Percentiles rank a stretch among this genome's conserved stretches.
Evolutionary conservation across 1,140 invertebrate genomes (phyloP).

Genomic region (Hesperophylax magnus): DNA sequence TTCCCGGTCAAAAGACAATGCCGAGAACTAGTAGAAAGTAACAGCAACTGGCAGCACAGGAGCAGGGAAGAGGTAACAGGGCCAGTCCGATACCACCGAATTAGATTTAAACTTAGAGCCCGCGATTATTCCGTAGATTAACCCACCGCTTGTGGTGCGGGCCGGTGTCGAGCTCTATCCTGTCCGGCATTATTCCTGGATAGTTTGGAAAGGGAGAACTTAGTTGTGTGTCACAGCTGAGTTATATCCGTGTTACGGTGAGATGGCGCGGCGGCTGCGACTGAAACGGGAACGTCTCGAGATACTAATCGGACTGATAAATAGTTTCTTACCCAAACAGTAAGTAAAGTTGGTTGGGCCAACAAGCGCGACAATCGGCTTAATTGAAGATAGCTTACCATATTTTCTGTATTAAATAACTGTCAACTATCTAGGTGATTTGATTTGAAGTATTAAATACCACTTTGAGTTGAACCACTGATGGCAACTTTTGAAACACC

Average conservation of each 20-base stretch:
- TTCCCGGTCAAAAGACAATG: conserved; percentile 7
- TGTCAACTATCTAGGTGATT: too few species aligned
- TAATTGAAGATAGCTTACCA: too few species aligned
- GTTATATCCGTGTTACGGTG: background rate
- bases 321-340: conserved; percentile 33
- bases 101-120: conserved; percentile 50
- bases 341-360: background rate
- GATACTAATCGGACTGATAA: conserved; percentile 47
- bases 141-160: conserved; percentile 44
- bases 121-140: conserved; percentile 51
- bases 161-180: background rate
- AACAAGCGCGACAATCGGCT: too few species aligned
- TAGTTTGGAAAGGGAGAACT: conserved; percentile 41
- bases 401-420: too few species aligned
- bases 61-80: background rate
- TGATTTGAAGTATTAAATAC: too few species aligned
- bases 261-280: background rate
- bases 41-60: conserved; percentile 1
- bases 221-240: conserved; percentile 4
- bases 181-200: conserved; percentile 37
- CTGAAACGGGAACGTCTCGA: conserved; percentile 22
- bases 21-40: too few species aligned
- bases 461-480: too few species aligned
- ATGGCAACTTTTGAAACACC: too few species aligned
- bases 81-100: conserved; percentile 46